Evolutionary conservation across 2,888 invertebrate species (phyloP).

Genomic region (Leptarthrus brevirostris): DNA sequence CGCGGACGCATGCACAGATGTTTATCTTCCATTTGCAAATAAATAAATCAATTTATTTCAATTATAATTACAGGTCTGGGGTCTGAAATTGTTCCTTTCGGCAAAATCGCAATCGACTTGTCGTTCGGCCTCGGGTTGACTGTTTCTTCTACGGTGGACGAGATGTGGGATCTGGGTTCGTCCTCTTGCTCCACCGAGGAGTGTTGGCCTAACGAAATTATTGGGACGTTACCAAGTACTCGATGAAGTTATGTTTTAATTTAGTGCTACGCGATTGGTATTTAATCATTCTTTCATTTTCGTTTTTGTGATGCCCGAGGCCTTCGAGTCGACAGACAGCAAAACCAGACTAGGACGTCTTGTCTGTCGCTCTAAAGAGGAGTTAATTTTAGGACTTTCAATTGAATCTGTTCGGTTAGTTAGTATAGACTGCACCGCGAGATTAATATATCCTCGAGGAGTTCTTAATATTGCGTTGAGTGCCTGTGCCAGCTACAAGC

Average conservation of each 20-base stretch:
- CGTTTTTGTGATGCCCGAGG: constrained; percentile 6
- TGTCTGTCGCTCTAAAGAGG: constrained; percentile 31
- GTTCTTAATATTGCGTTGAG: neutral
- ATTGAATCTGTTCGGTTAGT: constrained; percentile 32
- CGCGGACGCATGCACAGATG: constrained; percentile 42
- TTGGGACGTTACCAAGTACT: constrained; percentile 39
- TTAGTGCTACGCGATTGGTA: constrained; percentile 50
- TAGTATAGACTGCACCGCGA: neutral
- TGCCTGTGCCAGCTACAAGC: neutral
- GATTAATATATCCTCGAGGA: constrained; percentile 25
- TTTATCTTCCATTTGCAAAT: constrained; percentile 55
- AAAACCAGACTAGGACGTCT: neutral
- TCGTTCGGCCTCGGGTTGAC: constrained; percentile 48
- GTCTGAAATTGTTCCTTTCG: constrained; percentile 34
- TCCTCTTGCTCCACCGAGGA: constrained; percentile 39
- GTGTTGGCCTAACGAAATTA: constrained; percentile 42
- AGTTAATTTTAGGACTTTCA: constrained; percentile 41
- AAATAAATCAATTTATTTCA: constrained; percentile 66
- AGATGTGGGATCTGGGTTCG: constrained; percentile 54
- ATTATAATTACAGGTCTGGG: constrained; percentile 63
- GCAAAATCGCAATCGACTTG: constrained; percentile 44
- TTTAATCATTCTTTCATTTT: constrained; percentile 50
- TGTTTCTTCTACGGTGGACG: constrained; percentile 41
- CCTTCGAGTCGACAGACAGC: neutral
- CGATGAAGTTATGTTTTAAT: constrained; percentile 51